These are phyloP conservation scores for Desmodus rotundus DNA, from an alignment of 2,113 vertebrate genomes.

Conservation along the genomic window DNA sequence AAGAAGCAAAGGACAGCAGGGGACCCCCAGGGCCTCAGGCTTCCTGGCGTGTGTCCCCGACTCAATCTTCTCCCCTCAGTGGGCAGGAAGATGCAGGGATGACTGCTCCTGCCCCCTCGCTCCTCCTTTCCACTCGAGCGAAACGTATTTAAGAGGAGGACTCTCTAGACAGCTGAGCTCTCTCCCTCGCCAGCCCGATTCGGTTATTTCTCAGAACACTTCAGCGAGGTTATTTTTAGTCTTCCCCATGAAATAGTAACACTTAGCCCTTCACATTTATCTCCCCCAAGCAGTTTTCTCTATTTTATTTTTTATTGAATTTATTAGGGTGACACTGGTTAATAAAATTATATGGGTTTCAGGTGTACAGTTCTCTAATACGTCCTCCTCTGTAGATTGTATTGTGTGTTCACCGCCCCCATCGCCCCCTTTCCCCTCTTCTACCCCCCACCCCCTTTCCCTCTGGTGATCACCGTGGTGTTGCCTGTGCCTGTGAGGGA, in stretches of 20 bases:
- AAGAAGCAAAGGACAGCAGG: background rate
- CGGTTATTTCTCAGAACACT: slow-evolving; percentile 51
- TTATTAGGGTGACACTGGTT: no score
- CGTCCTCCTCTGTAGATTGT: no score
- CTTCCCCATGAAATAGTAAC: slow-evolving; percentile 45
- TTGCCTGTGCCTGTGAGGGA: no score
- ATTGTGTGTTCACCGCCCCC: no score
- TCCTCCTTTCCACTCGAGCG: background rate
- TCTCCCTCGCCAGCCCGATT: background rate
- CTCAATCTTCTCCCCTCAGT: no score
- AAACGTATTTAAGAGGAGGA: slow-evolving; percentile 39
- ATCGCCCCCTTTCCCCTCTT: no score
- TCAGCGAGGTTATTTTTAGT: slow-evolving; percentile 49
- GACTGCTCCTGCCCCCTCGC: background rate
- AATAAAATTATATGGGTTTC: no score
- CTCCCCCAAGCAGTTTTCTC: slow-evolving; percentile 16
- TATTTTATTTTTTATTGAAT: background rate
- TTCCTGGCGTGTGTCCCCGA: accelerated
- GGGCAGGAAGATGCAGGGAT: accelerated
- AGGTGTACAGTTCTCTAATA: no score
- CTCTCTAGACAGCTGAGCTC: slow-evolving; percentile 25
- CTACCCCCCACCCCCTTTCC: no score
- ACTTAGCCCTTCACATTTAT: slow-evolving; percentile 36
- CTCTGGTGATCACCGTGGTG: no score
- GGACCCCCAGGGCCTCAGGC: no score